Evolutionary conservation across 2,113 vertebrate genomes (phyloP), one percentile per base, ranked within the genome.

Genomic region (Corydoras sp.): DNA sequence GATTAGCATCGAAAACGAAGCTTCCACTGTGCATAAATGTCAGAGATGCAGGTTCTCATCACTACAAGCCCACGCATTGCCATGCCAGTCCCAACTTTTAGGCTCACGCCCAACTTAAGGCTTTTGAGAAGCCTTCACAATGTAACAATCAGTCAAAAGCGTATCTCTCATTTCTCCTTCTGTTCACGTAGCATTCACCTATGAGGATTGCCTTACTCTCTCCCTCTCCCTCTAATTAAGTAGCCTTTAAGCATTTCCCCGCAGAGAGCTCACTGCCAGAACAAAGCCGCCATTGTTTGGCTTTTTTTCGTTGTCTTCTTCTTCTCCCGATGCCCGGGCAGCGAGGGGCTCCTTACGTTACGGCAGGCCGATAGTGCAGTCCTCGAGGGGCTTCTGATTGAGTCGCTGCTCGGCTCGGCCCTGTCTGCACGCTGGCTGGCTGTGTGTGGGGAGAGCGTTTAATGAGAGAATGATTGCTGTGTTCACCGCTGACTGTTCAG

Each of bases 391-490:
- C 88, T 87, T 86, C 84, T 87, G 82, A 78, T 72, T 86, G 84
- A 91, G 84, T 82, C 88, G 87, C 86, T 85, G 77, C 71, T 83
- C 75, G 85, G 83, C 85, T 80, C 79, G 83, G 88, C 85, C 82
- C 83, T 65, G 77, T 83, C 85, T 86, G 74, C 85, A 81, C 82
- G 78, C 87, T 86, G 80, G 86, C 85, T 88, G 85, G 89, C 68
- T 78, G 72, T 69, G 31, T 76, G 85, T 75, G 78, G 76, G 85
- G 85, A 88, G 89, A 90, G 85, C 83, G 82, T 77, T 83, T 91
- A 91, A 91, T 84, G 86, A 90, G 82, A 86, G 82, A 89, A 83
- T 85, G 86, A 91, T 88, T 90, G 85, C 86, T 87, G 87, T 89
- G 87, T 88, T 90, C 85, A 89, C 85, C 83, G 78, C 80, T 85